Base-by-base conservation (phyloP, 2,888 invertebrate species). In the Leptinotarsa haldemani region DNA sequence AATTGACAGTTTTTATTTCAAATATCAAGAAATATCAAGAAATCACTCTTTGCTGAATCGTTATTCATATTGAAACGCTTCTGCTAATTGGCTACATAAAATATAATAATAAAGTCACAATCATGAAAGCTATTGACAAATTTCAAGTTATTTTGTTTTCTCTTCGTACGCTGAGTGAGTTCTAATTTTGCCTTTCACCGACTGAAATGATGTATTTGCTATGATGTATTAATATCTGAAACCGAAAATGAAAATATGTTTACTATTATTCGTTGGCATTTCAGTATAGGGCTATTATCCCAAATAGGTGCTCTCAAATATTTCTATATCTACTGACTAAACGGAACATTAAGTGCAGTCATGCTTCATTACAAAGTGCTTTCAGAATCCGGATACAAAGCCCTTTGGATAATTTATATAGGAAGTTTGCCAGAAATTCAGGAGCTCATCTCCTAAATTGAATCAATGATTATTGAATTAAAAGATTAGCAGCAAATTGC, bases 291-390 rank as follows among this genome's bases (percentile, higher is more conserved):
- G 30, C 30, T 52, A 18, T 18, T 52, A 18, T 18, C n/a, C 9
- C 18, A 12, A 52, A n/a, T 13, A 52, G 18, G 52, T 18, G 52
- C 52, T 18, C 12, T 22, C 56, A 22, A 20, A 56, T 56, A 22
- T 22, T 56, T 22, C 56, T 56, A 15, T 22, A 56, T 22, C 22
- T 22, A 22, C 13, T 25, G 12, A 13, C 20, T 4, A 20, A 18
- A 56, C 22, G 4, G 13, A 22, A 56, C 56, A 56, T 56, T 56
- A 22, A 56, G 56, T 56, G 56, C 22, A 22, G 22, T 56, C 56
- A 56, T 56, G 22, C 56, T 56, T 56, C 56, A 56, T 56, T 56
- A 56, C 22, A 22, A 56, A 56, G 22, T 56, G 56, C 56, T 56
- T 56, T 56, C 20, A 22, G 56, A 20, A 56, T 56, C 22, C 56